Evolutionary conservation across 2,888 invertebrate species (phyloP).

Genomic region (Onchidella celtica): DNA sequence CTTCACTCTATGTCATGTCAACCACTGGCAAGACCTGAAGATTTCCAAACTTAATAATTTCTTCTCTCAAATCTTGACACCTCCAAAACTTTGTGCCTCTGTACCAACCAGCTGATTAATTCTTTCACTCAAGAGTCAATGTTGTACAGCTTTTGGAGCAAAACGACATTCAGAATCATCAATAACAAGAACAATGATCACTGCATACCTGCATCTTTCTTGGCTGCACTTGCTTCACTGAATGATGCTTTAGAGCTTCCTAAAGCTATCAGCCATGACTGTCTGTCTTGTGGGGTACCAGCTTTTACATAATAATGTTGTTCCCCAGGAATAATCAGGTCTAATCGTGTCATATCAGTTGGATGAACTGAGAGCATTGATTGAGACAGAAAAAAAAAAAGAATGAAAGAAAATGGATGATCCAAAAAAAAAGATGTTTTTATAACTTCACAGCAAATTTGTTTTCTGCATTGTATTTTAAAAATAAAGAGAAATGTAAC

Average conservation of each 20-base stretch:
- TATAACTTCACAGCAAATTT: not conserved
- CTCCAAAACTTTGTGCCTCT: too few relatives aligned
- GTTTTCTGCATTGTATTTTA: not conserved
- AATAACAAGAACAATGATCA: too few relatives aligned
- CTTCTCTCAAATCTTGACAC: too few relatives aligned
- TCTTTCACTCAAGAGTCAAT: too few relatives aligned
- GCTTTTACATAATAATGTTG: conserved; percentile 90
- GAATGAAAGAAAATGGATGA: too few relatives aligned
- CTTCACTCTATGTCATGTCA: too few relatives aligned
- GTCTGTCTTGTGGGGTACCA: conserved; percentile 88
- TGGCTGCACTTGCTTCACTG: conserved; percentile 44
- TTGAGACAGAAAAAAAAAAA: not conserved
- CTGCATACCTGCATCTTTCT: conserved; percentile 47
- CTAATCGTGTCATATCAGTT: conserved; percentile 87
- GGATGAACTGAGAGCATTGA: conserved; percentile 83
- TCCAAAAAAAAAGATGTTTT: not conserved
- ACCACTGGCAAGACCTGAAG: too few relatives aligned
- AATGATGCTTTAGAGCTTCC: conserved; percentile 89
- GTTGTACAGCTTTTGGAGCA: too few relatives aligned
- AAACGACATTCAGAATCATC: too few relatives aligned
- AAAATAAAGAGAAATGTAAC: not conserved
- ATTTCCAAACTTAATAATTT: too few relatives aligned
- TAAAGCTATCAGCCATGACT: conserved; percentile 90
- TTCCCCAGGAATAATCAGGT: conserved; percentile 90
- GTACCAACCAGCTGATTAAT: too few relatives aligned